Evolutionary conservation across 2,888 invertebrate genomes (phyloP).

Genomic region (Metalampra italica): DNA sequence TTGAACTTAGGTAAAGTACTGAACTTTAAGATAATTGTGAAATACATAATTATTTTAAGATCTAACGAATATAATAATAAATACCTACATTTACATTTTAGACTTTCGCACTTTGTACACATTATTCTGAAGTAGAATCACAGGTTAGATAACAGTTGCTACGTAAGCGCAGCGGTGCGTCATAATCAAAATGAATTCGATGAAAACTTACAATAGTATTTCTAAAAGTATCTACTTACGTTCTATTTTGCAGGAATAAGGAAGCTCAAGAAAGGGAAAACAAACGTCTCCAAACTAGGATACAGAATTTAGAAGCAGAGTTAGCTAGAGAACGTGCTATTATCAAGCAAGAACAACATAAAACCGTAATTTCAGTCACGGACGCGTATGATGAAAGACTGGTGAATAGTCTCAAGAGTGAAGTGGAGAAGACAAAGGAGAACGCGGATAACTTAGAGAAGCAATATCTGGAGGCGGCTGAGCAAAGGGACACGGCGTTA

Average conservation of each 20-base stretch:
- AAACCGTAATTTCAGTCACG: constrained; percentile 73
- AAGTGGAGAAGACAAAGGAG: constrained; percentile 87
- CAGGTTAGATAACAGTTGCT: too few relatives aligned
- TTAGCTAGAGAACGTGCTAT: constrained; percentile 83
- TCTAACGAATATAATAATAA: background rate
- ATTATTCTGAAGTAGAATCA: too few relatives aligned
- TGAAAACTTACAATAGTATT: too few relatives aligned
- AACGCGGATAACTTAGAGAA: constrained; percentile 89
- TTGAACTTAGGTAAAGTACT: constrained; percentile 82
- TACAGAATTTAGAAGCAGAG: constrained; percentile 90
- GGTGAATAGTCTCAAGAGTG: constrained; percentile 83
- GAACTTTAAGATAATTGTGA: background rate
- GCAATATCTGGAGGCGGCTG: constrained; percentile 86
- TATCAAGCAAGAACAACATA: constrained; percentile 71
- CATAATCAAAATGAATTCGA: too few relatives aligned
- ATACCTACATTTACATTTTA: too few relatives aligned
- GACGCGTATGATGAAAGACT: constrained; percentile 81
- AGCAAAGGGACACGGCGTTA: constrained; percentile 85
- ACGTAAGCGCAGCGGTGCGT: too few relatives aligned
- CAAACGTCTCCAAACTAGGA: constrained; percentile 87
- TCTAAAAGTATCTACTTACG: too few relatives aligned
- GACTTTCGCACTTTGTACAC: too few relatives aligned
- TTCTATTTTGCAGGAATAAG: constrained; percentile 81
- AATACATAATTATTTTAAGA: background rate
- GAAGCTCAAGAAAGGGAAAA: constrained; percentile 92